These are phyloP conservation scores for Furcifer pardalis DNA, from an alignment of 2,797 vertebrate species.

Conservation along the genomic window DNA sequence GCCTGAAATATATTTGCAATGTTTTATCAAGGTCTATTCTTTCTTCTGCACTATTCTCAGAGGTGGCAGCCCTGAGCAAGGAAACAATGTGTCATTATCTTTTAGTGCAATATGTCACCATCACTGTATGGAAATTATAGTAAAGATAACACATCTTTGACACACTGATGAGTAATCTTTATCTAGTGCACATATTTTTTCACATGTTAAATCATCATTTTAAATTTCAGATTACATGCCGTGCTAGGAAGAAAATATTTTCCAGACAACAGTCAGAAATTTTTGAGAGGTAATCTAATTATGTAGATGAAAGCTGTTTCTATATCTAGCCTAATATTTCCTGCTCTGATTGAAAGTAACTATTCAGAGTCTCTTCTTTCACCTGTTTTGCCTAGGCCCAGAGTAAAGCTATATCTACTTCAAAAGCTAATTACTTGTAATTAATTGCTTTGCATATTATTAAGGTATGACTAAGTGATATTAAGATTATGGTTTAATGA, in stretches of 20 bases:
- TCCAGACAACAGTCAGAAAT: neutral
- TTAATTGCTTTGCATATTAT: neutral
- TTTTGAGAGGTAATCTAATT: neutral
- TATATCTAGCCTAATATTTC: neutral
- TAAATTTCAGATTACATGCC: neutral
- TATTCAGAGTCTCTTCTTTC: neutral
- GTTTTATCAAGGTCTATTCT: constrained; percentile 18
- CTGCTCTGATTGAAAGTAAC: neutral
- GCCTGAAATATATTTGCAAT: constrained; percentile 8
- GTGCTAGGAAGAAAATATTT: neutral
- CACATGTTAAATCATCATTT: neutral
- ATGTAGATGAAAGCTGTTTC: neutral
- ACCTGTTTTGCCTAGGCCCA: neutral
- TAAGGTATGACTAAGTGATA: neutral
- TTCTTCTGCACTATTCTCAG: constrained; percentile 13
- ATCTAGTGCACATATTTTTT: neutral
- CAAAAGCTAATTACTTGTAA: neutral
- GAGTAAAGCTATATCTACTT: too few species aligned
- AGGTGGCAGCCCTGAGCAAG: constrained; percentile 19
- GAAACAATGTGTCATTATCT: constrained; percentile 25
- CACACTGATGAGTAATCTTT: constrained; percentile 1
- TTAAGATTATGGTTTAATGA: neutral
- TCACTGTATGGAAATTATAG: constrained; percentile 2
- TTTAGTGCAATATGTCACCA: constrained; percentile 14
- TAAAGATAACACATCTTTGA: constrained; percentile 3